A percentile compares a stretch with the other conserved stretches of the same genome.
These are phyloP conservation scores for Caenorhabditis sp. DNA, from an alignment of 2,888 invertebrate species.

Conservation along the genomic window DNA sequence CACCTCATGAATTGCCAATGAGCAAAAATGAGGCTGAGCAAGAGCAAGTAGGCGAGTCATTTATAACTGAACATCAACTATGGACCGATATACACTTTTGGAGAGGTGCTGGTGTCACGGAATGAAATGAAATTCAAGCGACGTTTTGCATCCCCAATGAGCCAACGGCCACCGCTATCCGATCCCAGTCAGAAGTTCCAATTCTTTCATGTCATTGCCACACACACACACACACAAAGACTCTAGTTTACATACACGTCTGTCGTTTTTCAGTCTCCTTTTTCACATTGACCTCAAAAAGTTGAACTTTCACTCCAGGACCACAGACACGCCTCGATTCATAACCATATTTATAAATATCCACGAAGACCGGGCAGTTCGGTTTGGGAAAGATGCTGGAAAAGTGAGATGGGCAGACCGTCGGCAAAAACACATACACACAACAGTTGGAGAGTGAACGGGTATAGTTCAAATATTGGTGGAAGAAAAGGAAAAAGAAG, in stretches of 20 bases:
- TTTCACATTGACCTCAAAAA: neutral
- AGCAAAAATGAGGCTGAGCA: slow-evolving; percentile 16
- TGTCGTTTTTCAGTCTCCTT: neutral
- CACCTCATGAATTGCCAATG: slow-evolving; percentile 53
- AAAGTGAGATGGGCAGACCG: slow-evolving; percentile 25
- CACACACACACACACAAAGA: too few relatives aligned
- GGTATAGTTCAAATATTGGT: slow-evolving; percentile 67
- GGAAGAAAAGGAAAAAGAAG: slow-evolving; percentile 12
- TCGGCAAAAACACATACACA: slow-evolving; percentile 46
- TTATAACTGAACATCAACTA: slow-evolving; percentile 29
- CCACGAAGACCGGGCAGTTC: slow-evolving; percentile 1
- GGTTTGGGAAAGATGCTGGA: neutral
- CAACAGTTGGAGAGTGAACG: slow-evolving; percentile 63
- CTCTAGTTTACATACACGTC: neutral
- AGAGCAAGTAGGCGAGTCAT: too few relatives aligned
- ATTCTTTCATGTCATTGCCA: too few relatives aligned
- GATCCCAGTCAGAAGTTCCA: too few relatives aligned
- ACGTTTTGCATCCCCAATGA: slow-evolving; percentile 8
- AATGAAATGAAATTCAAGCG: slow-evolving; percentile 8
- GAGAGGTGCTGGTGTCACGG: neutral
- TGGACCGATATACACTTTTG: slow-evolving; percentile 25
- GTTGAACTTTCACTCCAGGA: neutral
- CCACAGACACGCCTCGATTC: slow-evolving; percentile 1
- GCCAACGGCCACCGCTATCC: too few relatives aligned
- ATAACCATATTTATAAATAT: slow-evolving; percentile 6